Percentiles rank a stretch among this genome's conserved stretches.
Evolutionary conservation across 1,140 invertebrate species (phyloP).

Genomic region (Bombus balteatus): DNA sequence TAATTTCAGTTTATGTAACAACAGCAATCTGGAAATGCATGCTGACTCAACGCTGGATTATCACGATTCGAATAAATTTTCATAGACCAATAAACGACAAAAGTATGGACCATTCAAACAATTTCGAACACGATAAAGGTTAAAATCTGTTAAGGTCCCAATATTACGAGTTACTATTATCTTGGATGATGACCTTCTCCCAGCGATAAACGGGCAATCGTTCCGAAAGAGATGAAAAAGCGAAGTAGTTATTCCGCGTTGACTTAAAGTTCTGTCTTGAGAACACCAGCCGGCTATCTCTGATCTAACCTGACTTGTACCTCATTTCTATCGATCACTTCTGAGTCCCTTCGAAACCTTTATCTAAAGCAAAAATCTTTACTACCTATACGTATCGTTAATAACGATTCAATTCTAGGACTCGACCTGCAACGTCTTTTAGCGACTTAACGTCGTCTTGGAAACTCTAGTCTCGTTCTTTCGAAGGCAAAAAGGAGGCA

Average conservation of each 20-base stretch:
- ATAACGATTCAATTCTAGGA: not conserved
- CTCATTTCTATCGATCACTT: not conserved
- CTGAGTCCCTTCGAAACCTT: not conserved
- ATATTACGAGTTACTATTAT: slow-evolving; percentile 28
- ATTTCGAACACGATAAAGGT: slow-evolving; percentile 27
- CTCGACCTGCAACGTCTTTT: not conserved
- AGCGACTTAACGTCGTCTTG: not conserved
- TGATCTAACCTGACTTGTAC: not conserved
- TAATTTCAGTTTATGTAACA: too few relatives aligned
- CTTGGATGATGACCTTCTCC: slow-evolving; percentile 40
- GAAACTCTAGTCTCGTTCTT: not conserved
- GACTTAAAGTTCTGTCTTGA: not conserved
- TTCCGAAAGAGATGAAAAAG: not conserved
- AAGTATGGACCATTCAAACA: slow-evolving; percentile 22
- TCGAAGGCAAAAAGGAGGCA: not conserved
- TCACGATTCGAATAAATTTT: not conserved
- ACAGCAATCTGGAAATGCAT: too few relatives aligned
- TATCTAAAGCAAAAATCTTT: not conserved
- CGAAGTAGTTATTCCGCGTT: not conserved
- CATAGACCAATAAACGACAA: slow-evolving; percentile 18
- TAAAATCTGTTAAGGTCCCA: slow-evolving; percentile 1
- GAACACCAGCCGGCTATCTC: not conserved
- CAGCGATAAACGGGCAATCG: slow-evolving; percentile 28
- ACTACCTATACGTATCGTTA: not conserved
- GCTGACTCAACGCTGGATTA: not conserved